Base-by-base conservation (phyloP, 2,797 vertebrate genomes). In the Hirundo rustica region DNA sequence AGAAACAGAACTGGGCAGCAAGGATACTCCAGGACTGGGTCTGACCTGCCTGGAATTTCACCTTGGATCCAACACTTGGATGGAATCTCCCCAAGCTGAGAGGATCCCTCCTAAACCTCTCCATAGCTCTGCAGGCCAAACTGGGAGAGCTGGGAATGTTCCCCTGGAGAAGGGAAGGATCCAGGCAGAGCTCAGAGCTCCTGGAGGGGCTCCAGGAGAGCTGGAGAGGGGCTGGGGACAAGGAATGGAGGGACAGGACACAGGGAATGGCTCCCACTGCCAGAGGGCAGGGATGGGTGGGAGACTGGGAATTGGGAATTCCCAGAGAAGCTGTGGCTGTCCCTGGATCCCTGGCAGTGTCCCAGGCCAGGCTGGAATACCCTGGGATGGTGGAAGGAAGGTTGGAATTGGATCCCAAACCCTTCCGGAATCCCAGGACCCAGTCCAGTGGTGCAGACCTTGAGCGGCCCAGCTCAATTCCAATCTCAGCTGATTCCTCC, bases 401-500 rank as follows among this genome's bases (percentile, higher is more conserved):
- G 50, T 1, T 64, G 50, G 68, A 23, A 79, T n/a, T 13, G 6
- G 11, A 44, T 25, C 38, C 60, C 76, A 51, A 53, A 25, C 13
- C 67, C 47, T 10, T 14, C 60, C 51, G 53, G 27, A 44, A 58
- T 66, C 58, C 67, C 20, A 17, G 10, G 18, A 12, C 38, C n/a
- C 48, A 30, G 16, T 2, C 19, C 57, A 15, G 3, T 0, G 3
- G 44, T 4, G 38, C 6, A 36, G n/a, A 26, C 19, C 29, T 32
- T 7, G 19, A 48, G 27, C 2, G 16, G 11, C 32, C 10, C 3
- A 1, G 1, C 1, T 16, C 42, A 23, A 26, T 1, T 13, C 29
- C 25, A 64, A 53, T 13, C 22, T 3, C 12, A 58, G 55, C 57
- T 19, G 48, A 11, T 27, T n/a, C 54, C 44, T 79, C 38, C 47